Evolutionary conservation across 2,888 invertebrate species (phyloP).

Genomic region (Lycia hirtaria): DNA sequence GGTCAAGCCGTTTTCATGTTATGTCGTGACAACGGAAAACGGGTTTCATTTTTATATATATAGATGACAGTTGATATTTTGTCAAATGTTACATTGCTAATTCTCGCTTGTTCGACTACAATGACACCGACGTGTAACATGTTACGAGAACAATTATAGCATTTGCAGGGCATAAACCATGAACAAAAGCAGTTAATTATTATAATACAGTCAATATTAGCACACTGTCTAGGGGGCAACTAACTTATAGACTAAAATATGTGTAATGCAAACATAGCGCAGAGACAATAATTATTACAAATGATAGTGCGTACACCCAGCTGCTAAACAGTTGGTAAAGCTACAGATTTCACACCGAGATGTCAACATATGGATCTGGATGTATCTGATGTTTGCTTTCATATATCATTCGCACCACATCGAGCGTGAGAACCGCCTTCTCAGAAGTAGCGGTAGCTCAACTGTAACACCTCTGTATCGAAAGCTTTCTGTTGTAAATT

Average conservation of each 20-base stretch:
- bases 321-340: constrained; percentile 85
- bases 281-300: constrained; percentile 85
- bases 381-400: constrained; percentile 81
- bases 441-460: constrained; percentile 73
- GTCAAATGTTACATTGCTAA: no score
- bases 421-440: constrained; percentile 79
- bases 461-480: constrained; percentile 73
- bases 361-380: constrained; percentile 85
- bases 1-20: no score
- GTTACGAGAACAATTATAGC: no score
- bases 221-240: constrained; percentile 58
- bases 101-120: neutral
- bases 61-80: no score
- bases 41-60: no score
- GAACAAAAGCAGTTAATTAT: constrained; percentile 32
- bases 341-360: constrained; percentile 84
- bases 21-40: no score
- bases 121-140: neutral
- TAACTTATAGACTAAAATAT: constrained; percentile 66
- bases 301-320: constrained; percentile 79
- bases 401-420: constrained; percentile 82
- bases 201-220: constrained; percentile 47
- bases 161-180: constrained; percentile 18
- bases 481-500: constrained; percentile 66
- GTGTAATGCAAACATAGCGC: constrained; percentile 78